Evolutionary conservation across 2,797 vertebrate species (phyloP), one percentile per base, ranked within the genome.

Genomic region (Kryptolebias ocellatus): DNA sequence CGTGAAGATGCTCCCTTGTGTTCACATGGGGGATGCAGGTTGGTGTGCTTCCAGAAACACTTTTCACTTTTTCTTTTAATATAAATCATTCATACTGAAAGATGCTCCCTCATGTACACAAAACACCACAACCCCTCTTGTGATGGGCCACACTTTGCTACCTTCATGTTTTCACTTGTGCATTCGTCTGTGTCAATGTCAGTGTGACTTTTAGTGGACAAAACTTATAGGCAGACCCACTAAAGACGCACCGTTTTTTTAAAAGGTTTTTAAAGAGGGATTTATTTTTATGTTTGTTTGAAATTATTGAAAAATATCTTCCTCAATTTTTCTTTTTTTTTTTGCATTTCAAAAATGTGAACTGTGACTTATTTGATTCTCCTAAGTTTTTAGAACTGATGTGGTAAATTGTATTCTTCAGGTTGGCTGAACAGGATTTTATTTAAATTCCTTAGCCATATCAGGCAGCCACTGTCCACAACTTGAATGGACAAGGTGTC

Each of bases 71-170:
- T 67, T 90, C 76, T 90, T 84, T 87, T 70, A 72, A 73, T 60
- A 90, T 94, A 68, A 94, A 94, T 93, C 80, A 91, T 94, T 94
- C 79, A 94, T 91, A 70, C 42, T 24, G 37, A 79, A 76, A 91
- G 87, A 86, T 83, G 83, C 80, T 92, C 87, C 81, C 84, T 83
- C 85, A 60, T 90, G 87, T 92, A 89, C 84, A 90, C 85, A 92
- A 92, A 92, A 90, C 80, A 89, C 83, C 85, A 70, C 74, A 76
- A 82, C 76, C 73, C 67, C 60, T 78, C 78, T 76, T 60, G 69
- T 52, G 75, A 91, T 80, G 88, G 83, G 70, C 79, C 81, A 78
- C 89, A 90, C 87, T 89, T 89, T 88, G 81, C 87, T 89, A 67
- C 72, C 86, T 87, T 85, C 88, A 85, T 86, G 86, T 90, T 88